A percentile compares a stretch with the other conserved stretches of the same genome.
These are phyloP conservation scores for Progne subis DNA, from an alignment of 2,113 vertebrate genomes.

Conservation along the genomic window DNA sequence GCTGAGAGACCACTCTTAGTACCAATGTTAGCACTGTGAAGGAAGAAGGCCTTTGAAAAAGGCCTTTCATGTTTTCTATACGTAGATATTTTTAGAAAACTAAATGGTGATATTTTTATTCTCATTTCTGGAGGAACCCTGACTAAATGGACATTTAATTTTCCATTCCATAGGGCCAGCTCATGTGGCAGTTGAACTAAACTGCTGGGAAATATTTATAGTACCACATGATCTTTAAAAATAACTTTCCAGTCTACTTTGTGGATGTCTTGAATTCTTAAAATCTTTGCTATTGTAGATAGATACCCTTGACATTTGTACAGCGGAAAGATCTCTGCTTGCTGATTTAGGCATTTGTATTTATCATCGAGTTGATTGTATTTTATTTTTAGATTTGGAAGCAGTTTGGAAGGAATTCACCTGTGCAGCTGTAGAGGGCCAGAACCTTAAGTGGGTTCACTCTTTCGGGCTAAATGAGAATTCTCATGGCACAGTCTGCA, in stretches of 20 bases:
- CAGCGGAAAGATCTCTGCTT: neutral
- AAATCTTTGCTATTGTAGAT: neutral
- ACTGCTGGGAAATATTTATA: constrained; percentile 43
- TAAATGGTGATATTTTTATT: constrained; percentile 29
- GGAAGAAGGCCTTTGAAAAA: neutral
- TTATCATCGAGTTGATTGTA: neutral
- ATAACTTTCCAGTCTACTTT: neutral
- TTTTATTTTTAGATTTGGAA: neutral
- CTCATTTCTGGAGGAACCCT: constrained; percentile 31
- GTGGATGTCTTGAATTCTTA: neutral
- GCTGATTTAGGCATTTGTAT: neutral
- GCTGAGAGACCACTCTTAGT: neutral
- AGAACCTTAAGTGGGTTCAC: neutral
- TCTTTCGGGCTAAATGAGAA: neutral
- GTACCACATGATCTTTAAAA: constrained; percentile 36
- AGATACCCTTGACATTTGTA: neutral
- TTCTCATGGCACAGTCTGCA: neutral
- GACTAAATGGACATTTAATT: constrained; percentile 1
- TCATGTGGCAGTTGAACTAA: neutral
- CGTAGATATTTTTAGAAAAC: constrained; percentile 34
- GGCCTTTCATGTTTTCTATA: neutral
- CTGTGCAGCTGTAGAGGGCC: neutral
- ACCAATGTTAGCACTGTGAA: neutral
- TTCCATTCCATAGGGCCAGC: constrained; percentile 32
- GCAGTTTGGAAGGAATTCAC: neutral